These are phyloP conservation scores for Synergus itoensis DNA, from an alignment of 2,888 invertebrate species.

Conservation along the genomic window DNA sequence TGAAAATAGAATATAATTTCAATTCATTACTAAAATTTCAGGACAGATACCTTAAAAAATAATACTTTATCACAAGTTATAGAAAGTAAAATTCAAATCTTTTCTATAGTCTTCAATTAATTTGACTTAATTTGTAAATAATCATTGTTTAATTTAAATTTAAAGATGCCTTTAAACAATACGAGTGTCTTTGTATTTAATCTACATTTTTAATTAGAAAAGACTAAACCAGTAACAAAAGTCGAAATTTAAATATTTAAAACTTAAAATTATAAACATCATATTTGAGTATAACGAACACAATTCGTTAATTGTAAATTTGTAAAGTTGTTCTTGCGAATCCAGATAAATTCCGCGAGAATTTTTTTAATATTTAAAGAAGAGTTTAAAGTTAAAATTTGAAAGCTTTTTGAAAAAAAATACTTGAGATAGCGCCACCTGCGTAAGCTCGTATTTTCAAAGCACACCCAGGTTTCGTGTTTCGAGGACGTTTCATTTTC, in stretches of 20 bases:
- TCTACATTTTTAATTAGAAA: background rate
- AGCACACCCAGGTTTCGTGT: background rate
- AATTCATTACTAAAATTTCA: background rate
- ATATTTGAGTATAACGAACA: background rate
- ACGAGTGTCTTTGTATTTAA: no score
- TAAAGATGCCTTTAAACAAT: background rate
- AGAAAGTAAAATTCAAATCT: background rate
- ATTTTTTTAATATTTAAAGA: background rate
- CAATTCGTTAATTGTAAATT: background rate
- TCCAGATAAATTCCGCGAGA: background rate
- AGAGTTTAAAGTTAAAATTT: background rate
- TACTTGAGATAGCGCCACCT: background rate
- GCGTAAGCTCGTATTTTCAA: background rate
- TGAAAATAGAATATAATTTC: background rate
- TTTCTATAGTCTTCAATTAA: background rate
- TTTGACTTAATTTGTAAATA: background rate
- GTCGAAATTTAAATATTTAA: background rate
- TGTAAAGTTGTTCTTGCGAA: background rate
- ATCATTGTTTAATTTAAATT: background rate
- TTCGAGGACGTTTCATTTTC: conserved; percentile 2
- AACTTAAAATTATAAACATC: no score
- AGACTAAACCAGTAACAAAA: background rate
- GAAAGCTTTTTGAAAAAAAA: background rate
- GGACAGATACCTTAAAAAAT: no score
- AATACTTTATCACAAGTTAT: background rate